Evolutionary conservation across 2,888 invertebrate genomes (phyloP).

Genomic region (Coremacera marginata): DNA sequence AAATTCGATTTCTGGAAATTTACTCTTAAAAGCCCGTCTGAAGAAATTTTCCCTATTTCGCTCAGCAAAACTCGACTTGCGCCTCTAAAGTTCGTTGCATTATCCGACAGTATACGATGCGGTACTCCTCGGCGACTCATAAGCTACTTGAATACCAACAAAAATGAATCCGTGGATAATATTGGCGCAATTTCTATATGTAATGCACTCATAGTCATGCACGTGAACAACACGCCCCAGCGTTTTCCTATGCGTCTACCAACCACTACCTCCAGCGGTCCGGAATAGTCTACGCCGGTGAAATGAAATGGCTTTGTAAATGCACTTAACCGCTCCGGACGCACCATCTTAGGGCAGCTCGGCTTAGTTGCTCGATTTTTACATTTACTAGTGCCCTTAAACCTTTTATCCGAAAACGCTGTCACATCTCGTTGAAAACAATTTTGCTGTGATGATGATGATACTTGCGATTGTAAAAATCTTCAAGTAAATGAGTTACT

Average conservation of each 20-base stretch:
- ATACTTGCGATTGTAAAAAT: slow-evolving; percentile 38
- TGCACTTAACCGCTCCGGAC: slow-evolving; percentile 25
- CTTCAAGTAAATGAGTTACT: neutral
- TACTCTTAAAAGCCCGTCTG: neutral
- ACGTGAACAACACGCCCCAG: slow-evolving; percentile 45
- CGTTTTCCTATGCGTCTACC: slow-evolving; percentile 24
- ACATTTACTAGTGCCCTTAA: slow-evolving; percentile 23
- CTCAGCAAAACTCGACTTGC: slow-evolving; percentile 23
- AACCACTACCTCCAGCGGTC: slow-evolving; percentile 28
- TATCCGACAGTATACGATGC: slow-evolving; percentile 40
- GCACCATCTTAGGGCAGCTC: slow-evolving; percentile 29
- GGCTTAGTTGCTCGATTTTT: slow-evolving; percentile 24
- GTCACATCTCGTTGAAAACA: slow-evolving; percentile 32
- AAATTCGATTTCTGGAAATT: neutral
- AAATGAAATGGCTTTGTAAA: slow-evolving; percentile 36
- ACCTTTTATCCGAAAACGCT: neutral
- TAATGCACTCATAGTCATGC: slow-evolving; percentile 40
- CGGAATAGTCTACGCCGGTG: slow-evolving; percentile 42
- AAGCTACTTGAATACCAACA: slow-evolving; percentile 39
- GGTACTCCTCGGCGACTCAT: slow-evolving; percentile 37
- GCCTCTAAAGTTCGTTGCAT: slow-evolving; percentile 46
- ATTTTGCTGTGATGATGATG: slow-evolving; percentile 30
- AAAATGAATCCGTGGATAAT: slow-evolving; percentile 41
- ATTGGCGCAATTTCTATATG: slow-evolving; percentile 41
- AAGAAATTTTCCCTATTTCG: slow-evolving; percentile 17